Evolutionary conservation across 2,797 vertebrate species (phyloP).

Genomic region (Paramormyrops hopkinsi): DNA sequence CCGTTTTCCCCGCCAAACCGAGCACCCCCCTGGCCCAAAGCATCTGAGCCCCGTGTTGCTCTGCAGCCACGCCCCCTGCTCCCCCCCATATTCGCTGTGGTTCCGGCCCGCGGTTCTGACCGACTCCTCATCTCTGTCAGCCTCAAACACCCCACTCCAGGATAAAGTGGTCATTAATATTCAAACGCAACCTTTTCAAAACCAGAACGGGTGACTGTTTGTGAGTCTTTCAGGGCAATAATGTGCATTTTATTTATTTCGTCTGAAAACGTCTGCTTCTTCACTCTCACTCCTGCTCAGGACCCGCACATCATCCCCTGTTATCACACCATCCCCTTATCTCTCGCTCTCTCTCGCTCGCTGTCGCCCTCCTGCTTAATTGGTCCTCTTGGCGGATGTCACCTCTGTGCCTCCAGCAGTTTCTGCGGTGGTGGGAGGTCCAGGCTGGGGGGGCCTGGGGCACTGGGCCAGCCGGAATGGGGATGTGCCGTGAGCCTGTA

Average conservation of each 20-base stretch:
- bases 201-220: neutral
- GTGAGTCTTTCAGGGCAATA: neutral
- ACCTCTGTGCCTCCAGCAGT: neutral
- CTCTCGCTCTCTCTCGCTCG: neutral
- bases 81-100: slow-evolving; percentile 19
- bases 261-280: neutral
- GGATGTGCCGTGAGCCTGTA: neutral
- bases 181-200: neutral
- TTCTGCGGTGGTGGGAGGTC: neutral
- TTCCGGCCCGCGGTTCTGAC: neutral
- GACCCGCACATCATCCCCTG: neutral
- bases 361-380: neutral
- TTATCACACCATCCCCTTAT: neutral
- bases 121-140: neutral
- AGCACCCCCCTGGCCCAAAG: slow-evolving; percentile 34
- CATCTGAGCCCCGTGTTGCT: slow-evolving; percentile 38
- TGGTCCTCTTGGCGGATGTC: neutral
- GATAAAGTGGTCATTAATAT: slow-evolving; percentile 6
- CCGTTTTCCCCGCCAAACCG: slow-evolving; percentile 39
- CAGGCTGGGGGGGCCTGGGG: neutral
- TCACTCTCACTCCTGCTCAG: neutral
- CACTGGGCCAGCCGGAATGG: neutral
- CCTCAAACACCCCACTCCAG: neutral
- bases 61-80: slow-evolving; percentile 1
- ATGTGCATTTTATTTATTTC: neutral